Percentiles rank a stretch among this genome's conserved stretches.
These are phyloP conservation scores for Crypturellus undulatus DNA, from an alignment of 2,113 vertebrate species.

Conservation along the genomic window DNA sequence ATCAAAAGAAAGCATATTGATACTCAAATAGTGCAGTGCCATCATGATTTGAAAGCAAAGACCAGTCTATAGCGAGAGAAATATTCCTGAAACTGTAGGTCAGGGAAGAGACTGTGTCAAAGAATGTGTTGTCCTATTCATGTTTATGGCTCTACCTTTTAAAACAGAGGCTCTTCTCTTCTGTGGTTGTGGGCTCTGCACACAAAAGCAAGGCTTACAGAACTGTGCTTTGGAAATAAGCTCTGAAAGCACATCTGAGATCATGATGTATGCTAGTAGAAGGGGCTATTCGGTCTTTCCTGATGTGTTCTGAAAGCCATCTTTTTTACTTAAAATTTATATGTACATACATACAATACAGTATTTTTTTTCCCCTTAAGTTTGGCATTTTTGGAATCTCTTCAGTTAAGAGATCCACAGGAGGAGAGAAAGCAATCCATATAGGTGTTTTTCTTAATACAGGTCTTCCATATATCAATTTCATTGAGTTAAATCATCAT, in stretches of 20 bases:
- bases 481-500: background rate
- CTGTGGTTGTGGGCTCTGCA: slow-evolving; percentile 59
- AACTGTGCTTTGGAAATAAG: slow-evolving; percentile 40
- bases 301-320: background rate
- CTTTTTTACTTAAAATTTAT: background rate
- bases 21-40: slow-evolving; percentile 64
- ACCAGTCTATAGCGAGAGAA: slow-evolving; percentile 50
- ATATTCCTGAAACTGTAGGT: slow-evolving; percentile 56
- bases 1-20: slow-evolving; percentile 53
- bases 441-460: slow-evolving; percentile 7
- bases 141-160: slow-evolving; percentile 39
- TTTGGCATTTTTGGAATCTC: background rate
- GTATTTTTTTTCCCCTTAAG: background rate
- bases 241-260: background rate
- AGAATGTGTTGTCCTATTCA: slow-evolving; percentile 53
- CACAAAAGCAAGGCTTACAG: background rate
- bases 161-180: slow-evolving; percentile 59
- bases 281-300: background rate
- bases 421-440: background rate
- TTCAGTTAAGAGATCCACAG: background rate
- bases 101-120: slow-evolving; percentile 59
- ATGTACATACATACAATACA: background rate
- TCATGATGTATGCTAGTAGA: background rate
- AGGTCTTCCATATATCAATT: background rate
- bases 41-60: slow-evolving; percentile 62